Evolutionary conservation across 2,113 vertebrate species (phyloP), one percentile per base, ranked within the genome.

Genomic region (Poeciliopsis prolifica): DNA sequence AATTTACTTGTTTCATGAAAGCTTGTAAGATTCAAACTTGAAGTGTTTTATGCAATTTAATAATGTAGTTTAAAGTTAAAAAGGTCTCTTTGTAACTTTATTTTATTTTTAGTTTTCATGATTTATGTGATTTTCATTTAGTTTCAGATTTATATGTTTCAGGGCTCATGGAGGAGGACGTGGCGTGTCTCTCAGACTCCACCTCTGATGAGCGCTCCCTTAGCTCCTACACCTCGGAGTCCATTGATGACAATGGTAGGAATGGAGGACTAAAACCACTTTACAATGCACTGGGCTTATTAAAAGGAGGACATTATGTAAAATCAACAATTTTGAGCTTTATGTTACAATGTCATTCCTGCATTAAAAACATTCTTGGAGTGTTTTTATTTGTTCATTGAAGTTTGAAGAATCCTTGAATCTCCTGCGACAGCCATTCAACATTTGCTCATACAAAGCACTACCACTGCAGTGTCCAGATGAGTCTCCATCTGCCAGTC

Each of bases 241-340:
- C 97, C 0, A 96, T 97, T 0, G 97, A 98, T 10, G 97, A 99
- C 90, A 98, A 97, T 68, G 97, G 98, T 99, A 94, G 96, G 96
- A 51, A 44, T 30, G 1, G 12, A 72, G 72, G 11, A 17, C 37
- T 54, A 2, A 71, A 33, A 15, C n/a, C 12, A 10, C 29, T 61
- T 31, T 31, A 17, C 35, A 62, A 3, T 66, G 22, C 8, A 58
- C 17, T n/a, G 51, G 7, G 22, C 22, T 7, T 6, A 19, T n/a
- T 68, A 72, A 30, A 37, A 10, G 10, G 35, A 37, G 10, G 35
- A 37, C 10, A 37, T 37, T 37, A 37, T 37, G 35, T 12, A 12
- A 37, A 37, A 37, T 37, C 35, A 37, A 37, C 35, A 37, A 37
- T 37, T 37, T 37, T 37, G 35, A 12, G 35, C 35, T 12, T 37